Conservation (phyloP, 2,888 invertebrate species). For the Latheticus oryzae region DNA sequence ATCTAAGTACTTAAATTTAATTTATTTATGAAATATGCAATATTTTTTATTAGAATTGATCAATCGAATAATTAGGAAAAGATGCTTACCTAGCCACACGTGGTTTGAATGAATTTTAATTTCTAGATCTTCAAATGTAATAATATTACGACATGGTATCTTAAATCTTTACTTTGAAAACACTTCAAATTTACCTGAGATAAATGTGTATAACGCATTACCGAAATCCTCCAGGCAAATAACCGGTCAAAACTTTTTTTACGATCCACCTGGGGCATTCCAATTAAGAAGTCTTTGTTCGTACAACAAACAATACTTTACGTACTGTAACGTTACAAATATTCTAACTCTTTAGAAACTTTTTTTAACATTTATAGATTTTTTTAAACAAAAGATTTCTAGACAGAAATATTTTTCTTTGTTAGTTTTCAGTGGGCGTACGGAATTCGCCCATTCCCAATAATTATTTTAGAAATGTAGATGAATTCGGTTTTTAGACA, state of each 20-base stretch:
- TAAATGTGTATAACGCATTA: conserved; percentile 18
- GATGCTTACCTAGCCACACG: too few relatives aligned
- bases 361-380: too few relatives aligned
- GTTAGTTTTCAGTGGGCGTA: conserved; percentile 29
- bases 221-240: conserved; percentile 14
- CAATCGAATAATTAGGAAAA: too few relatives aligned
- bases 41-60: too few relatives aligned
- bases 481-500: conserved; percentile 36
- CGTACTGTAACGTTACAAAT: conserved; percentile 19
- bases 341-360: too few relatives aligned
- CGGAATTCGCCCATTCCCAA: conserved; percentile 25
- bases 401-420: background rate
- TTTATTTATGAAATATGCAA: too few relatives aligned
- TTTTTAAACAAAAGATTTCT: too few relatives aligned
- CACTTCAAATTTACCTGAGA: conserved; percentile 25
- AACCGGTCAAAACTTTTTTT: conserved; percentile 35
- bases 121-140: too few relatives aligned
- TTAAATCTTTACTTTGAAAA: conserved; percentile 13
- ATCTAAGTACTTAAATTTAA: too few relatives aligned
- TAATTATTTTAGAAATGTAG: conserved; percentile 39
- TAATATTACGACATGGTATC: background rate
- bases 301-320: conserved; percentile 21
- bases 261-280: conserved; percentile 13
- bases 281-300: conserved; percentile 36
- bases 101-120: too few relatives aligned